Evolutionary conservation across 1,140 invertebrate species (phyloP).

Genomic region (Cyclina sinensis): DNA sequence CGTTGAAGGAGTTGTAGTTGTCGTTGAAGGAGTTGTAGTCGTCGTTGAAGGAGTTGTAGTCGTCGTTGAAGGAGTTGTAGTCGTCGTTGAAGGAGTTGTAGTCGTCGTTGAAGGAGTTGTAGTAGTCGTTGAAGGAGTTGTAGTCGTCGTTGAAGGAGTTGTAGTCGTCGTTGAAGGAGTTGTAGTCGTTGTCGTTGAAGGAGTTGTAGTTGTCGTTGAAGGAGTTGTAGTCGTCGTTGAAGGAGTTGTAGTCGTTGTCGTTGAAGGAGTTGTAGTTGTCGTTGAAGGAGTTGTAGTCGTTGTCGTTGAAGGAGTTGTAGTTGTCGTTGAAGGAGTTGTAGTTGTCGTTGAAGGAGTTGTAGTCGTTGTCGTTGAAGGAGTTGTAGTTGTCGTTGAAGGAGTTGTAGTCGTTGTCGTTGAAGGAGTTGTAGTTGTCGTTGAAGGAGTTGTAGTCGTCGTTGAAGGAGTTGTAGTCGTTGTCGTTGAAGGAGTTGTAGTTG

Average conservation of each 20-base stretch:
- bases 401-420: background rate
- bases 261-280: background rate
- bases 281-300: background rate
- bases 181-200: background rate
- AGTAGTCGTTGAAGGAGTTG: background rate
- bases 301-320: background rate
- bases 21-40: background rate
- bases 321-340: constrained; percentile 12
- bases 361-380: background rate
- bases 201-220: background rate
- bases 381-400: constrained; percentile 1
- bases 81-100: background rate
- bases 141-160: background rate
- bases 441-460: background rate
- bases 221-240: background rate
- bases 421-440: constrained; percentile 6
- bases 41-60: constrained; percentile 31
- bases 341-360: constrained; percentile 2
- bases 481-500: background rate
- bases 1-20: background rate
- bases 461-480: background rate
- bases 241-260: background rate
- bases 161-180: background rate
- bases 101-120: constrained; percentile 21
- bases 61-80: background rate